Percentiles rank a stretch among this genome's conserved stretches.
Evolutionary conservation across 2,113 vertebrate genomes (phyloP).

Genomic region (Camelus dromedarius): DNA sequence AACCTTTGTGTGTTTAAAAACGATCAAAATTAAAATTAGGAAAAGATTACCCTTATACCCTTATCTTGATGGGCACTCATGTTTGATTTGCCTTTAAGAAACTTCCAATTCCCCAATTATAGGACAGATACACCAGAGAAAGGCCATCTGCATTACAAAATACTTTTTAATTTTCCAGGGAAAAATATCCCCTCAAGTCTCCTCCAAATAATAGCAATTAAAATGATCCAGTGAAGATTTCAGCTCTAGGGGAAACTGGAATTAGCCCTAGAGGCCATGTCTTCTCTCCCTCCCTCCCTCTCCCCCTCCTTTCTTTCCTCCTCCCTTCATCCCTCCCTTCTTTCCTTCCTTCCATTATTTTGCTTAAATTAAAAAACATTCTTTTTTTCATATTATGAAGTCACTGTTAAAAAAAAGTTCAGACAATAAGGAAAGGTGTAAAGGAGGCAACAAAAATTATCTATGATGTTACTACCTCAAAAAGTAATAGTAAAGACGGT

Average conservation of each 20-base stretch:
- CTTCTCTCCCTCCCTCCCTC: not conserved
- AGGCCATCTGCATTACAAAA: slow-evolving; percentile 29
- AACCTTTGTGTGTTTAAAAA: slow-evolving; percentile 14
- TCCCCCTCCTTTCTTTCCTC: not conserved
- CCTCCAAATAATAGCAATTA: slow-evolving; percentile 34
- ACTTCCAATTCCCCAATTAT: not conserved
- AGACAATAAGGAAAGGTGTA: not conserved
- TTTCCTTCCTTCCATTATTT: not conserved
- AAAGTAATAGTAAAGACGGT: not conserved
- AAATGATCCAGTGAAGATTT: not conserved
- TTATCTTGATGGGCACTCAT: not conserved
- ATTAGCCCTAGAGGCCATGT: not conserved
- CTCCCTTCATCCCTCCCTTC: not conserved
- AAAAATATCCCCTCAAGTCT: not conserved
- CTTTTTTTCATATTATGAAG: not conserved
- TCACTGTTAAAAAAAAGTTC: not conserved
- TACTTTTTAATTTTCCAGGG: slow-evolving; percentile 6
- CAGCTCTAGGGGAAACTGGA: not conserved
- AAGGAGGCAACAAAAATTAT: not conserved
- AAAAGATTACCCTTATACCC: not conserved
- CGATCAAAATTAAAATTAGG: slow-evolving; percentile 17
- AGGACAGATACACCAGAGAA: not conserved
- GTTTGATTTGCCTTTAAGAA: slow-evolving; percentile 32
- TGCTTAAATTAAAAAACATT: not conserved
- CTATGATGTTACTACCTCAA: not conserved